Conservation (phyloP, 2,888 invertebrate species). For the Rhagophthalmus giganteus region DNA sequence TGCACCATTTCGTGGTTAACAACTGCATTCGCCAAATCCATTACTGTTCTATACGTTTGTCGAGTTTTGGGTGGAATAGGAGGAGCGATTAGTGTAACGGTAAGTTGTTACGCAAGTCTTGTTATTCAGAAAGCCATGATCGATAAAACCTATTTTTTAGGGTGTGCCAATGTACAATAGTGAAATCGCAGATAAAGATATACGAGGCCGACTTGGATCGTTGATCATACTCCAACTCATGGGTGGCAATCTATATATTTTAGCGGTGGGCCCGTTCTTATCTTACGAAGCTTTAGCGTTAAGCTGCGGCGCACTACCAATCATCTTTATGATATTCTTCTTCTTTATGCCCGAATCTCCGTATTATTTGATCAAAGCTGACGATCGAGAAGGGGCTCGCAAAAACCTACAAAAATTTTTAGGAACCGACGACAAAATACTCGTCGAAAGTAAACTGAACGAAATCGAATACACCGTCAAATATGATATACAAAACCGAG, state of each 20-base stretch:
- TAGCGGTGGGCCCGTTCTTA: slow-evolving; percentile 50
- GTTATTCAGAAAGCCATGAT: no score
- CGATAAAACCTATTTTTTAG: slow-evolving; percentile 25
- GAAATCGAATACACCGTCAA: no score
- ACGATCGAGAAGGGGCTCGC: slow-evolving; percentile 45
- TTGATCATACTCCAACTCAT: slow-evolving; percentile 51
- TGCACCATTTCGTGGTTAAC: no score
- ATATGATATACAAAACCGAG: background rate
- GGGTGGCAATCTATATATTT: slow-evolving; percentile 50
- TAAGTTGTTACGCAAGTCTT: no score
- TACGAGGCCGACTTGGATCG: slow-evolving; percentile 51
- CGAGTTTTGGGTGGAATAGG: no score
- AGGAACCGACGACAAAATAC: background rate
- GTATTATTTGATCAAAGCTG: slow-evolving; percentile 53
- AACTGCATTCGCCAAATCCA: no score
- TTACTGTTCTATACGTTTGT: no score
- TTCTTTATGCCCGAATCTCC: slow-evolving; percentile 57
- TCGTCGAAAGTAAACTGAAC: background rate
- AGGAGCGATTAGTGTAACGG: no score
- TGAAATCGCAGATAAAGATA: slow-evolving; percentile 53
- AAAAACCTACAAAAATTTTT: slow-evolving; percentile 41
- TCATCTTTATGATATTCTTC: slow-evolving; percentile 49
- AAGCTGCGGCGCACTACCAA: slow-evolving; percentile 45
- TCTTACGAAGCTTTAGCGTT: slow-evolving; percentile 48
- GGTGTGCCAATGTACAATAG: slow-evolving; percentile 54